These are phyloP conservation scores for Lordiphosa clarofinis DNA, from an alignment of 1,140 invertebrate genomes.

Conservation along the genomic window DNA sequence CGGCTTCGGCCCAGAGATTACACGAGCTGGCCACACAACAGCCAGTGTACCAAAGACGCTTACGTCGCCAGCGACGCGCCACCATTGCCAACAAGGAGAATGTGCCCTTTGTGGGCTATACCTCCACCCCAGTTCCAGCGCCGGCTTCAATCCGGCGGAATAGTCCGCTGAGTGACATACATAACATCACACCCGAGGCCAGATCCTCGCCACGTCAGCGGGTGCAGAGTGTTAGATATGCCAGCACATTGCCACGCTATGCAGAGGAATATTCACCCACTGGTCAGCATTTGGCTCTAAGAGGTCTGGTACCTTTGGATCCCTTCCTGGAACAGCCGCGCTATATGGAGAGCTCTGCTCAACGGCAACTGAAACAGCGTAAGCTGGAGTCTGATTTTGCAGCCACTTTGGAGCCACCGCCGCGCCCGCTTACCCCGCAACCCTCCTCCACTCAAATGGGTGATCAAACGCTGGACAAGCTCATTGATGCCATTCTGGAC, in stretches of 20 bases:
- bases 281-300: slow-evolving; percentile 63
- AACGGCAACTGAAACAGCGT: slow-evolving; percentile 44
- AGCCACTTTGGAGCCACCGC: slow-evolving; percentile 36
- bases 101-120: slow-evolving; percentile 35
- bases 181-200: slow-evolving; percentile 62
- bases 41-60: slow-evolving; percentile 7
- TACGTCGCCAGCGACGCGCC: slow-evolving; percentile 35
- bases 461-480: slow-evolving; percentile 70
- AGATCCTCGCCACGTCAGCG: slow-evolving; percentile 5
- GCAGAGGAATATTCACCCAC: slow-evolving; percentile 70
- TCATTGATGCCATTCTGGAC: slow-evolving; percentile 76
- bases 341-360: slow-evolving; percentile 35
- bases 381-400: slow-evolving; percentile 59
- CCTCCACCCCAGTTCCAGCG: slow-evolving; percentile 65
- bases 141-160: slow-evolving; percentile 35
- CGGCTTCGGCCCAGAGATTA: slow-evolving; percentile 56
- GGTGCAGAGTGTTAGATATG: slow-evolving; percentile 57
- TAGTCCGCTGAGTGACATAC: slow-evolving; percentile 69
- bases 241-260: slow-evolving; percentile 60
- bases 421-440: slow-evolving; percentile 31
- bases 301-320: slow-evolving; percentile 59
- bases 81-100: slow-evolving; percentile 61
- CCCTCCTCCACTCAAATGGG: slow-evolving; percentile 63
- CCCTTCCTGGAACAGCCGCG: slow-evolving; percentile 68
- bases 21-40: slow-evolving; percentile 30